Conservation (phyloP, 2,888 invertebrate genomes). For the Drosophila niveifrons region DNA sequence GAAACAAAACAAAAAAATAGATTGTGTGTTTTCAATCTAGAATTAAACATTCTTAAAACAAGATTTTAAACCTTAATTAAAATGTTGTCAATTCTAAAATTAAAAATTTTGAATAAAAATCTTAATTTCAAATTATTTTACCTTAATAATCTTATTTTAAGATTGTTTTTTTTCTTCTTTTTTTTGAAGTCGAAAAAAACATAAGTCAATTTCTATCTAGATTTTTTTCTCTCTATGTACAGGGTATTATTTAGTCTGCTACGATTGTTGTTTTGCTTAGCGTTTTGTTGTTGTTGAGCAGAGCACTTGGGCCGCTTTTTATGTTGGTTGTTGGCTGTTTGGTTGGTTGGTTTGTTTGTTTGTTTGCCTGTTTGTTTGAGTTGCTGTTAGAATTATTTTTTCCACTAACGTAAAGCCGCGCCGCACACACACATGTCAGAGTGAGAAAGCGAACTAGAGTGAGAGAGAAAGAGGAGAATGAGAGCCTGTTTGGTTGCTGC, state of each 20-base stretch:
- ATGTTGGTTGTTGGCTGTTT: conserved; percentile 71
- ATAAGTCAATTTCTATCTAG: too few relatives aligned
- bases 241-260: neutral
- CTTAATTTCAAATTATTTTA: too few relatives aligned
- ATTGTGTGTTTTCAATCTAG: too few relatives aligned
- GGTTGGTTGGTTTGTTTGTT: conserved; percentile 68
- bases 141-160: too few relatives aligned
- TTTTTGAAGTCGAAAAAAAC: too few relatives aligned
- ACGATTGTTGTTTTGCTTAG: neutral
- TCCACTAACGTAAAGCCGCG: conserved; percentile 77
- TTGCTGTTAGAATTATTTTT: conserved; percentile 82
- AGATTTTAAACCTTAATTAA: too few relatives aligned
- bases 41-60: too few relatives aligned
- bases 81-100: too few relatives aligned
- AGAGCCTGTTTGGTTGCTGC: conserved; percentile 35
- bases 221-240: too few relatives aligned
- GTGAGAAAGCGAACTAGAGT: neutral
- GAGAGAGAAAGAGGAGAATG: neutral
- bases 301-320: conserved; percentile 71
- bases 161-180: too few relatives aligned
- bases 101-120: too few relatives aligned
- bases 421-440: conserved; percentile 43
- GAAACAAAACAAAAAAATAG: too few relatives aligned
- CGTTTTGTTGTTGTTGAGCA: conserved; percentile 14
- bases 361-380: conserved; percentile 79